Base-by-base conservation (phyloP, 2,888 invertebrate species). In the Drosophila peninsularis region DNA sequence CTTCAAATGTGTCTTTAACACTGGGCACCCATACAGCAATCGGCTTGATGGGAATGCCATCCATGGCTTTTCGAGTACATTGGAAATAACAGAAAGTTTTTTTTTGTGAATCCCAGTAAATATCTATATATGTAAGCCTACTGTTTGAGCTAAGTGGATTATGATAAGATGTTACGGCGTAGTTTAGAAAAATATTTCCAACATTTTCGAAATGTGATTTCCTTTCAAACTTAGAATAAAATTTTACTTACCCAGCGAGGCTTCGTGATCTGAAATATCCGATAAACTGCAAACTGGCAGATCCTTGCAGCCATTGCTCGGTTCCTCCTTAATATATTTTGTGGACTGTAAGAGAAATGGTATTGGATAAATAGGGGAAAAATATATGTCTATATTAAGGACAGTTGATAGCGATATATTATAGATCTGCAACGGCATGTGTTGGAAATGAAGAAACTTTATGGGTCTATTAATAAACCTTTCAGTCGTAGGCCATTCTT, bases 181-280 rank as follows among this genome's bases (percentile, higher is more conserved):
- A 36, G 14, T 50, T 17, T 11, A 1, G 3, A 13, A 13, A 21
- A 36, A 21, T 14, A n/a, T 10, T 5, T 19, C 3, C 24, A 24
- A 24, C 4, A 4, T 24, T 24, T 24, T 24, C 24, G 2, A 24
- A 24, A 24, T 24, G 2, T 24, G n/a, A n/a, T 30, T 30, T 30
- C 1, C 27, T 24, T 13, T 14, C 1, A 21, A 14, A 4, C 7
- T 7, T 7, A 7, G 14, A 21, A 3, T 42, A 0, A 14, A 21
- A 7, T 7, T 42, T 21, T 6, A 96, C 97, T 96, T 93, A 97
- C 97, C 97, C 91, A 97, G 93, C 66, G 97, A 97, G 70, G 96
- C 96, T 93, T 97, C 98, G 65, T 96, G 96, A 93, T 98, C 98
- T 56, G 97, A 97, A 56, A 98, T 94, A 93, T 98, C 98, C 85